These are phyloP conservation scores for Eurosta solidaginis DNA, from an alignment of 1,140 invertebrate species.

Conservation along the genomic window DNA sequence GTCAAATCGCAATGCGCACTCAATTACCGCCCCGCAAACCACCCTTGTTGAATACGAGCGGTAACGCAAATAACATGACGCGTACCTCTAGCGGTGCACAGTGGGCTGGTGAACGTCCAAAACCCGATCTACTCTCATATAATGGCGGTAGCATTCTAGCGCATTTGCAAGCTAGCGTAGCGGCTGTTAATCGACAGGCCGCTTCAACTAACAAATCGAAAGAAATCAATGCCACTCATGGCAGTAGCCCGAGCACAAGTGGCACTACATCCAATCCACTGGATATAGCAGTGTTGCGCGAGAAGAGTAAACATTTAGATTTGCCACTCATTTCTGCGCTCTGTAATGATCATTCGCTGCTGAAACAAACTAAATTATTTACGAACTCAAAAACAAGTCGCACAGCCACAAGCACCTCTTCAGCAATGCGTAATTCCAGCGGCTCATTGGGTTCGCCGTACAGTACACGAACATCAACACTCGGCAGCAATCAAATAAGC, in stretches of 20 bases:
- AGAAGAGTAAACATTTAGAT: slow-evolving; percentile 86
- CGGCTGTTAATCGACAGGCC: slow-evolving; percentile 11
- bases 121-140: slow-evolving; percentile 43
- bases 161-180: slow-evolving; percentile 52
- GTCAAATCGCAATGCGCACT: slow-evolving; percentile 28
- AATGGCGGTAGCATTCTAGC: slow-evolving; percentile 44
- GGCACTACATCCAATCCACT: slow-evolving; percentile 57
- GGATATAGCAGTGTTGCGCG: slow-evolving; percentile 79
- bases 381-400: slow-evolving; percentile 70
- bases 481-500: neutral
- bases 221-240: neutral
- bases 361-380: slow-evolving; percentile 84
- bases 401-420: slow-evolving; percentile 33
- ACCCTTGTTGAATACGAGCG: slow-evolving; percentile 46
- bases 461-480: neutral
- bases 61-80: slow-evolving; percentile 48
- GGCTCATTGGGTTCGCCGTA: neutral
- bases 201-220: neutral
- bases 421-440: neutral
- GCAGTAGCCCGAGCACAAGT: neutral
- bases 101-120: slow-evolving; percentile 53
- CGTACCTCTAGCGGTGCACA: slow-evolving; percentile 56
- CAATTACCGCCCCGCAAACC: slow-evolving; percentile 48
- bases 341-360: slow-evolving; percentile 83
- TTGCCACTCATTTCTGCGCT: slow-evolving; percentile 85